A percentile compares a stretch with the other conserved stretches of the same genome.
Evolutionary conservation across 2,888 invertebrate species (phyloP).

Genomic region (Parnassius mnemosyne): DNA sequence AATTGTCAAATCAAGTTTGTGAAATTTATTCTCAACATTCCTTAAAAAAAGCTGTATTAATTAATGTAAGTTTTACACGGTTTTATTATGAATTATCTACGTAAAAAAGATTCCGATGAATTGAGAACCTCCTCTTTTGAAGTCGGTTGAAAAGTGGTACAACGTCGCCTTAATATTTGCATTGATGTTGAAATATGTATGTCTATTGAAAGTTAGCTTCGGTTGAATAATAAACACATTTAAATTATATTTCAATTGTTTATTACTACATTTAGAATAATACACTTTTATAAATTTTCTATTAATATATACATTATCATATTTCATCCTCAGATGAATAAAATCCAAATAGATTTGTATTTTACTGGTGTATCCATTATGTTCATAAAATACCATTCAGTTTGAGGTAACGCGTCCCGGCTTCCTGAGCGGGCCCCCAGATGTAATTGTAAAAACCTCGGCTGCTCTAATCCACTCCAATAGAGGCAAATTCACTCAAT

Average conservation of each 20-base stretch:
- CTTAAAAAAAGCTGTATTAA: too few relatives aligned
- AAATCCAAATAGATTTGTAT: too few relatives aligned
- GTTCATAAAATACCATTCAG: constrained; percentile 23
- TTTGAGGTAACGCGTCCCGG: constrained; percentile 34
- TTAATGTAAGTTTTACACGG: too few relatives aligned
- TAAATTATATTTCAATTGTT: constrained; percentile 9
- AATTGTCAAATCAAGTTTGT: too few relatives aligned
- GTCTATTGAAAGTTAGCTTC: background rate
- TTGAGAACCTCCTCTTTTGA: too few relatives aligned
- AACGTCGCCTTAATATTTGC: too few relatives aligned
- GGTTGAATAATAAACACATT: constrained; percentile 6
- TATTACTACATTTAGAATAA: background rate
- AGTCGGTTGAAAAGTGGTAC: too few relatives aligned
- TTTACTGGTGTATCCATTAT: background rate
- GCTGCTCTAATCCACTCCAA: constrained; percentile 64
- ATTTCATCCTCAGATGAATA: background rate
- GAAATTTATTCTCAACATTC: too few relatives aligned
- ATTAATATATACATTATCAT: background rate
- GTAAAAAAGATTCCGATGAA: too few relatives aligned
- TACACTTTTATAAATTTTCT: background rate
- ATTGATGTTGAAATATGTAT: too few relatives aligned
- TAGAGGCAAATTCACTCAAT: constrained; percentile 71
- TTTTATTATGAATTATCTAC: too few relatives aligned
- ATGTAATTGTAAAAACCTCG: constrained; percentile 44
- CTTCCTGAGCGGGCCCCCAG: constrained; percentile 38